A percentile compares a stretch with the other conserved stretches of the same genome.
phyloP scores from a whole-genome alignment of 2,888 invertebrate species.

The Epicampocera succincta region DNA sequence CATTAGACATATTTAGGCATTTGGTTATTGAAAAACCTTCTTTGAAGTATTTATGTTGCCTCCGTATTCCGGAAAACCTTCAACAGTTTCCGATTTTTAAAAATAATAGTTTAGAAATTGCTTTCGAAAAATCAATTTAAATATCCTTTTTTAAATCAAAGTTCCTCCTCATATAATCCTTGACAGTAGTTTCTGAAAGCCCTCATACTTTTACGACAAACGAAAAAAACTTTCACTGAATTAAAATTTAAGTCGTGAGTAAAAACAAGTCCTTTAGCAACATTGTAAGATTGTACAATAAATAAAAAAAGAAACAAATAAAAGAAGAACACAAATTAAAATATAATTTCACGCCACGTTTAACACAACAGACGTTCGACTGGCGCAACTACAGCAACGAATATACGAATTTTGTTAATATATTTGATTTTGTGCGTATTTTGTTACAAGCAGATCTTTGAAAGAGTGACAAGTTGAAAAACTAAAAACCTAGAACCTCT shows the following conservation, averaged over 20 bases:
- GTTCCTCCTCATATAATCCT: not conserved
- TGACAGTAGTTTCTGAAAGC: not conserved
- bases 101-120: no score
- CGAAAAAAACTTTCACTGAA: conserved; percentile 36
- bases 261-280: conserved; percentile 61
- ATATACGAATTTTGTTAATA: not conserved
- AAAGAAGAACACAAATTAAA: conserved; percentile 73
- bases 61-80: no score
- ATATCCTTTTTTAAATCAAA: no score
- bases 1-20: no score
- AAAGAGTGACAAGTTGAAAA: not conserved
- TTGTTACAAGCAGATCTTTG: conserved; percentile 9
- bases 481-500: no score
- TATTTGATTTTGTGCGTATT: not conserved
- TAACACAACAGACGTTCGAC: conserved; percentile 76
- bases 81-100: no score
- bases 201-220: conserved; percentile 17
- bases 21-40: no score
- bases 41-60: no score
- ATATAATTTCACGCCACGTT: conserved; percentile 82
- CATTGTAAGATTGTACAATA: conserved; percentile 66
- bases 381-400: conserved; percentile 19
- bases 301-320: conserved; percentile 40
- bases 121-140: no score
- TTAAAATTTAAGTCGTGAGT: conserved; percentile 48